Conservation (phyloP, 2,888 invertebrate genomes). For the Troides oblongomaculatus region DNA sequence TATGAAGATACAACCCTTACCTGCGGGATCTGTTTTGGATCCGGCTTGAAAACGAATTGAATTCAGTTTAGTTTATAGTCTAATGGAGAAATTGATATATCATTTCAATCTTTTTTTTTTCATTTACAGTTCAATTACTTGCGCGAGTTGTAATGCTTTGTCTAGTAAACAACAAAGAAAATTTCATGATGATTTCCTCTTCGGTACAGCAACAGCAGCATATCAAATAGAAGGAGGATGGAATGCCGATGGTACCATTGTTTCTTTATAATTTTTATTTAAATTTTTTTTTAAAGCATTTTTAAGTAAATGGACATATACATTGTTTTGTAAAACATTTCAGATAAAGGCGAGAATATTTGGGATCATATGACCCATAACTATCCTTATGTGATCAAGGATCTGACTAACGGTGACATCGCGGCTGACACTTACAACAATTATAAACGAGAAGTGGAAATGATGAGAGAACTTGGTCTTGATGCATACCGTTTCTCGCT, state of each 20-base stretch:
- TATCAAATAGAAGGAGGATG: slow-evolving; percentile 62
- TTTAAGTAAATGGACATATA: not conserved
- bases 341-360: slow-evolving; percentile 56
- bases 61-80: too few species aligned
- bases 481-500: slow-evolving; percentile 78
- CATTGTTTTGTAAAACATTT: slow-evolving; percentile 6
- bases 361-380: slow-evolving; percentile 58
- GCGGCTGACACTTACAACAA: slow-evolving; percentile 81
- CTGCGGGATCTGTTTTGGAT: too few species aligned
- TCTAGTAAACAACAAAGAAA: slow-evolving; percentile 36
- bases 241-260: slow-evolving; percentile 52
- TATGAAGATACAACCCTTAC: too few species aligned
- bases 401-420: slow-evolving; percentile 74
- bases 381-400: slow-evolving; percentile 45
- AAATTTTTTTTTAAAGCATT: not conserved
- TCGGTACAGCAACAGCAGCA: slow-evolving; percentile 57
- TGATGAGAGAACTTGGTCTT: slow-evolving; percentile 65
- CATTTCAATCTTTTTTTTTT: too few species aligned
- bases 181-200: slow-evolving; percentile 57
- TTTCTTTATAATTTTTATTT: not conserved
- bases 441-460: slow-evolving; percentile 78
- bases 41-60: too few species aligned
- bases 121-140: slow-evolving; percentile 8
- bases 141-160: slow-evolving; percentile 7
- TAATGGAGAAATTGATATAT: too few species aligned